Percentiles rank a stretch among this genome's conserved stretches.
Evolutionary conservation across 1,140 invertebrate genomes (phyloP).

Genomic region (Zelostemma sp.): DNA sequence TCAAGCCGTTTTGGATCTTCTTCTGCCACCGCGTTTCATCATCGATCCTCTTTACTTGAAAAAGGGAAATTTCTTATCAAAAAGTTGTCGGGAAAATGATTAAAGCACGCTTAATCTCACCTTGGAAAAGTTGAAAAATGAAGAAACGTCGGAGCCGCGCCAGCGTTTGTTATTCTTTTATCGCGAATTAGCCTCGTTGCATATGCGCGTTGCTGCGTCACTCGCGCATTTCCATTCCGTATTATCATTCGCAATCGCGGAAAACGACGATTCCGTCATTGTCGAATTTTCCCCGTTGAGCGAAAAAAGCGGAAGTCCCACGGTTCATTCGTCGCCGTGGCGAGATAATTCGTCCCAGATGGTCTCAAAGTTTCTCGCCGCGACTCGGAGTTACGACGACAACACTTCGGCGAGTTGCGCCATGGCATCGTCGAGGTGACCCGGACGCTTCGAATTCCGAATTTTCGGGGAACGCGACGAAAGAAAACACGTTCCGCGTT

Average conservation of each 20-base stretch:
- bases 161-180: conserved; percentile 17
- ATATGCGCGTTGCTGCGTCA: conserved; percentile 28
- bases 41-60: not conserved
- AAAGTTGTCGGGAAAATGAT: too few species aligned
- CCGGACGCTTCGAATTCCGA: not conserved
- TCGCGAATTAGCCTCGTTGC: conserved; percentile 51
- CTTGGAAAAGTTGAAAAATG: too few species aligned
- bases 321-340: not conserved
- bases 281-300: not conserved
- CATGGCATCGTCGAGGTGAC: conserved; percentile 1
- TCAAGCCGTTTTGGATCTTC: conserved; percentile 13
- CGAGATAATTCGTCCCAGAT: too few species aligned
- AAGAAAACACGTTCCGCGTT: conserved; percentile 17
- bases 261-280: not conserved
- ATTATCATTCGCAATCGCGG: not conserved
- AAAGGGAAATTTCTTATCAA: not conserved
- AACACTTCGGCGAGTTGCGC: not conserved
- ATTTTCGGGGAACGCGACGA: conserved; percentile 4
- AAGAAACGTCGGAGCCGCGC: too few species aligned
- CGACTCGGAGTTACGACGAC: too few species aligned
- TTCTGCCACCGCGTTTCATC: conserved; percentile 11
- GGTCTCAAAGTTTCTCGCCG: too few species aligned
- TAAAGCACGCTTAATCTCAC: too few species aligned
- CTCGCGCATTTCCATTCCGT: not conserved
- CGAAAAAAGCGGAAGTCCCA: not conserved